These are phyloP conservation scores for Danionella cerebrum DNA, from an alignment of 2,113 vertebrate species.

Conservation along the genomic window DNA sequence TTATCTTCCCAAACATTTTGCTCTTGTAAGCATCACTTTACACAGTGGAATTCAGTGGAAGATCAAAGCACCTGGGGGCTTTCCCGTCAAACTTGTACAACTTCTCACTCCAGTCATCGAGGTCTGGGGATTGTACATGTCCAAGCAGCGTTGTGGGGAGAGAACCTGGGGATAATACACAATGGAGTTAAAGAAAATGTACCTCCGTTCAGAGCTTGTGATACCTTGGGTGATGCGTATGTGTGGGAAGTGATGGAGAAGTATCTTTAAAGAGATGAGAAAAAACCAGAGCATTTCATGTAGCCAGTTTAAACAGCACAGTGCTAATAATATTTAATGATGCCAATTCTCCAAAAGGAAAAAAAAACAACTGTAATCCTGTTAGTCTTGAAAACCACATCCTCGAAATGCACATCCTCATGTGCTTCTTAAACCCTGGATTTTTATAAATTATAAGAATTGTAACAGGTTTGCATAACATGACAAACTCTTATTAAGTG, in stretches of 20 bases:
- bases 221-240: conserved; percentile 30
- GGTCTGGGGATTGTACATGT: conserved; percentile 73
- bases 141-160: conserved; percentile 70
- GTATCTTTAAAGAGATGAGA: conserved; percentile 45
- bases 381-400: conserved; percentile 58
- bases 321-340: conserved; percentile 40
- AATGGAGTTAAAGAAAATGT: conserved; percentile 31
- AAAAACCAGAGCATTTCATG: conserved; percentile 30
- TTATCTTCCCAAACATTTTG: too few species aligned
- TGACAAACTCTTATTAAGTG: conserved; percentile 51
- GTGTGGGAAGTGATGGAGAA: conserved; percentile 8
- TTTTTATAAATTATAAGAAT: conserved; percentile 55
- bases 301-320: conserved; percentile 42
- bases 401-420: conserved; percentile 51
- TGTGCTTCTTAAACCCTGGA: conserved; percentile 50
- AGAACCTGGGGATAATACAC: conserved; percentile 60
- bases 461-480: conserved; percentile 44
- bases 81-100: conserved; percentile 76
- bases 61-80: conserved; percentile 65
- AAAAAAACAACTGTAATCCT: conserved; percentile 54
- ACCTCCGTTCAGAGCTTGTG: conserved; percentile 17
- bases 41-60: conserved; percentile 35
- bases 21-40: conserved; percentile 41
- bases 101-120: conserved; percentile 82
- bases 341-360: conserved; percentile 39